Percentiles rank a stretch among this genome's conserved stretches.
Evolutionary conservation across 2,113 vertebrate species (phyloP).

Genomic region (Cathartes aura): DNA sequence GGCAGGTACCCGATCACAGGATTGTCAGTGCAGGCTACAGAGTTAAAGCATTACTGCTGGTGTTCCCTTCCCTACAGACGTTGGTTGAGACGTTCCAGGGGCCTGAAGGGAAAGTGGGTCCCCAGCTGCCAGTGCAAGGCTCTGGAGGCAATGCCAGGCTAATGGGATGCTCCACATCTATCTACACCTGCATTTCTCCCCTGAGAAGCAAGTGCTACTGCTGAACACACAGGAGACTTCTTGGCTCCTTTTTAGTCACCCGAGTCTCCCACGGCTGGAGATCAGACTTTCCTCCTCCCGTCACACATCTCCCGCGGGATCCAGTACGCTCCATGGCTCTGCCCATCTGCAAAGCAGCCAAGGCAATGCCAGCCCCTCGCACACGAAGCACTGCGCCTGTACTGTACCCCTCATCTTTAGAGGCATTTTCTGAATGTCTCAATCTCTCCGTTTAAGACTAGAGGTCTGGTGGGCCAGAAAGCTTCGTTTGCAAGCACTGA

Average conservation of each 20-base stretch:
- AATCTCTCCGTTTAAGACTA: neutral
- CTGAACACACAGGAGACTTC: neutral
- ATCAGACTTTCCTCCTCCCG: neutral
- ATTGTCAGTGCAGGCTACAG: neutral
- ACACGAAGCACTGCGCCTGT: accelerated
- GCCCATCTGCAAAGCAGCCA: neutral
- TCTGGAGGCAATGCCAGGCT: neutral
- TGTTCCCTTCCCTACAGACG: neutral
- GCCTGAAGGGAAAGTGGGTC: neutral
- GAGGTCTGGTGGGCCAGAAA: neutral
- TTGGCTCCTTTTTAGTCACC: neutral
- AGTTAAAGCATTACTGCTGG: neutral
- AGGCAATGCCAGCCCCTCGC: neutral
- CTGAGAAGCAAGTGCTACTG: neutral
- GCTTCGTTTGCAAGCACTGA: accelerated
- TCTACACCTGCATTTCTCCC: neutral
- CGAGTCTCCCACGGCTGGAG: accelerated
- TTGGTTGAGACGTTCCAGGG: neutral
- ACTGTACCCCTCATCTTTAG: neutral
- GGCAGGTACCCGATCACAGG: neutral
- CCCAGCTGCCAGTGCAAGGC: neutral
- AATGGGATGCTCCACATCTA: neutral
- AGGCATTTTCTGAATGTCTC: neutral
- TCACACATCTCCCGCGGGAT: accelerated
- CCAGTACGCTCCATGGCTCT: accelerated